Percentiles rank a stretch among this genome's conserved stretches.
Evolutionary conservation across 2,113 vertebrate genomes (phyloP).

Genomic region (Bufo bufo): DNA sequence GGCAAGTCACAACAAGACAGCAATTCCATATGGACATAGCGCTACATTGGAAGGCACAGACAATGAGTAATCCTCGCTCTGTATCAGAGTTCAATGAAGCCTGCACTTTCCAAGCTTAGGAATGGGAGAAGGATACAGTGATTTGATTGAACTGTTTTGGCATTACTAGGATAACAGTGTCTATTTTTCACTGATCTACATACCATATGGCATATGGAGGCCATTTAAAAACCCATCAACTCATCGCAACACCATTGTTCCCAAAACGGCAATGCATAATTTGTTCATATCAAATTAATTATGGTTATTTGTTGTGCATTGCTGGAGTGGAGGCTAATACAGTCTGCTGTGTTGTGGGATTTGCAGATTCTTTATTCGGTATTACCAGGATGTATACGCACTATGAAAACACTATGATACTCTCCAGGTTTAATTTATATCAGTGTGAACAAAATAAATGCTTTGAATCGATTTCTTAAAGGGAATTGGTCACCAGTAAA

Average conservation of each 20-base stretch:
- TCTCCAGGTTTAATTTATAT: neutral
- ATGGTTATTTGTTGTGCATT: constrained; percentile 39
- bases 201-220: constrained; percentile 51
- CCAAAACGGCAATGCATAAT: neutral
- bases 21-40: constrained; percentile 25
- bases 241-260: constrained; percentile 40
- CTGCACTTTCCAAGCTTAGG: constrained; percentile 42
- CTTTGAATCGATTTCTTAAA: neutral
- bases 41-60: constrained; percentile 28
- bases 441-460: neutral
- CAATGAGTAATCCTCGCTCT: constrained; percentile 41
- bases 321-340: constrained; percentile 31
- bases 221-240: constrained; percentile 40
- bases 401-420: neutral
- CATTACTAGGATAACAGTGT: neutral
- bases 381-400: neutral
- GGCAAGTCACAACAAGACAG: constrained; percentile 25
- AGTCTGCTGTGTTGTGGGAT: constrained; percentile 16
- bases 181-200: constrained; percentile 27
- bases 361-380: neutral
- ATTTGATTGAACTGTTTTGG: constrained; percentile 54
- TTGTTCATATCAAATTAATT: constrained; percentile 54
- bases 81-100: constrained; percentile 26
- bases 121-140: constrained; percentile 39
- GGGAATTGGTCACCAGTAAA: neutral